Evolutionary conservation across 2,888 invertebrate genomes (phyloP).

Genomic region (Podabrus alpinus): DNA sequence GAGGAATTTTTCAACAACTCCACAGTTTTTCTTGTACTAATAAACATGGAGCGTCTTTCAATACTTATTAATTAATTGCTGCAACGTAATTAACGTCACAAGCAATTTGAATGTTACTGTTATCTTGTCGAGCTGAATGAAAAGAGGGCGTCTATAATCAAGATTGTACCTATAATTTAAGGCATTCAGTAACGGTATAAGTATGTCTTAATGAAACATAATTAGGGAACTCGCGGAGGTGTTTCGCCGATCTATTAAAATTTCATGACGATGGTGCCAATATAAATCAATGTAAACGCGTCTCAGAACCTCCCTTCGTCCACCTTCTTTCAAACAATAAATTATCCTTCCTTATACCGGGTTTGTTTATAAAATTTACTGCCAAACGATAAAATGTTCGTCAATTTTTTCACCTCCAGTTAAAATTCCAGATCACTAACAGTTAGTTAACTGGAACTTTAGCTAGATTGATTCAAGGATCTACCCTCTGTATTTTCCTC

Average conservation of each 20-base stretch:
- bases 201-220: conserved; percentile 49
- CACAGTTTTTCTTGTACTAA: background rate
- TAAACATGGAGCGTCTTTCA: conserved; percentile 6
- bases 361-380: background rate
- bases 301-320: conserved; percentile 29
- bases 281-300: conserved; percentile 44
- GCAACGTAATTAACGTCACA: conserved; percentile 47
- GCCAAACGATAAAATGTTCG: background rate
- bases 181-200: conserved; percentile 46
- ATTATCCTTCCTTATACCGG: conserved; percentile 11
- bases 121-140: conserved; percentile 53
- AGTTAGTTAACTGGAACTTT: too few relatives aligned
- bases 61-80: conserved; percentile 29
- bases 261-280: conserved; percentile 41
- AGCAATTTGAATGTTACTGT: conserved; percentile 50
- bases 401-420: too few relatives aligned
- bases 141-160: conserved; percentile 27
- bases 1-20: background rate
- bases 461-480: too few relatives aligned
- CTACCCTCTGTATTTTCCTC: too few relatives aligned
- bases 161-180: conserved; percentile 48
- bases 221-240: conserved; percentile 43
- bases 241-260: conserved; percentile 44
- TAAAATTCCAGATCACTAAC: too few relatives aligned
- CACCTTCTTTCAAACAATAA: conserved; percentile 34